Conservation (phyloP, 1,140 invertebrate genomes). For the Chionoecetes opilio region DNA sequence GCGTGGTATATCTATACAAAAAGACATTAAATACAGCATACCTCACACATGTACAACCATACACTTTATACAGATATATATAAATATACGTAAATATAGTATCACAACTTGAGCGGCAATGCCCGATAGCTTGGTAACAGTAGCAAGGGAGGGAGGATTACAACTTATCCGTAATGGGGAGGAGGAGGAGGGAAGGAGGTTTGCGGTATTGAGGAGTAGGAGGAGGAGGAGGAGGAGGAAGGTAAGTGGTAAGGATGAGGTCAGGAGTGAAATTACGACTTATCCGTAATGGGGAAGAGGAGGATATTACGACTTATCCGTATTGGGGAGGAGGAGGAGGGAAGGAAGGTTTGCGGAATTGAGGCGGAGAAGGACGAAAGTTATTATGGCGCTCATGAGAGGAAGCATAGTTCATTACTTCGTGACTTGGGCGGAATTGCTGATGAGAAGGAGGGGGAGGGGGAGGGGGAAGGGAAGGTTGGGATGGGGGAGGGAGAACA, state of each 20-base stretch:
- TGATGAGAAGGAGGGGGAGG: neutral
- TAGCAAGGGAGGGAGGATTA: neutral
- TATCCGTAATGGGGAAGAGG: too few relatives aligned
- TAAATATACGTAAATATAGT: constrained; percentile 25
- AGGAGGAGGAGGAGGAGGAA: too few relatives aligned
- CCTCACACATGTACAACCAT: constrained; percentile 44
- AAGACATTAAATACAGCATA: too few relatives aligned
- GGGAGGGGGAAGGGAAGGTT: constrained; percentile 15
- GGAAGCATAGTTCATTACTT: neutral
- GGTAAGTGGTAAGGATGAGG: too few relatives aligned
- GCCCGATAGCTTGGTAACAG: neutral
- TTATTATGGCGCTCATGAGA: neutral
- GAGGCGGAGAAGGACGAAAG: constrained; percentile 37
- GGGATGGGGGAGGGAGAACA: constrained; percentile 33
- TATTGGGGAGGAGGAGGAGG: constrained; percentile 40
- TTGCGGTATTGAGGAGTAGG: too few relatives aligned
- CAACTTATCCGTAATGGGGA: too few relatives aligned
- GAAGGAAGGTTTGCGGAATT: neutral
- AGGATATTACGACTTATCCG: constrained; percentile 34
- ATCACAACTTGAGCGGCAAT: neutral
- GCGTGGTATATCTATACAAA: too few relatives aligned
- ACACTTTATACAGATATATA: neutral
- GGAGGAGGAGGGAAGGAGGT: neutral
- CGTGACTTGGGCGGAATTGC: neutral
- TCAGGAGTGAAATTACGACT: neutral